These are phyloP conservation scores for Spongilla lacustris DNA, from an alignment of 37 sponge, comb jelly and placozoan genomes.

Conservation along the genomic window DNA sequence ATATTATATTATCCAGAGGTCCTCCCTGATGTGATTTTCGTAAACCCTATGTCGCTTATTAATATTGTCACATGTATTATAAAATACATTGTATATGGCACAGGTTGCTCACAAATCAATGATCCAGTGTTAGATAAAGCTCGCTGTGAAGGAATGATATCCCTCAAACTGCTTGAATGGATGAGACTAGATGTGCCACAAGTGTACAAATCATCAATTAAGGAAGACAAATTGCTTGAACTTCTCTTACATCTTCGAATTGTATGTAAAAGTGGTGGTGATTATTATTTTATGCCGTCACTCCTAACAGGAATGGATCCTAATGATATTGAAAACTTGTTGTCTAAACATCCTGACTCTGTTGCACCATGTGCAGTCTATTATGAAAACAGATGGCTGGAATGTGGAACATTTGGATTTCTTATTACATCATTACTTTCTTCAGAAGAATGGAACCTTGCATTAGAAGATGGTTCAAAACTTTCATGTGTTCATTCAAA, in stretches of 20 bases:
- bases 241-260: conserved; percentile 8
- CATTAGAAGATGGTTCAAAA: not conserved
- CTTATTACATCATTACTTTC: conserved; percentile 3
- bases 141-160: not conserved
- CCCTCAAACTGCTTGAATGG: not conserved
- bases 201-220: not conserved
- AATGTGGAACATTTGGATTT: conserved; percentile 10
- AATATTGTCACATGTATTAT: conserved; percentile 26
- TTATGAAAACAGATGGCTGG: conserved; percentile 5
- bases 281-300: conserved; percentile 24
- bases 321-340: not conserved
- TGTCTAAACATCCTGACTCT: not conserved
- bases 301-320: not conserved
- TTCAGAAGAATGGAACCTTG: conserved; percentile 9
- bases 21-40: conserved; percentile 18
- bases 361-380: not conserved
- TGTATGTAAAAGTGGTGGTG: conserved; percentile 8
- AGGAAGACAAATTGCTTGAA: not conserved
- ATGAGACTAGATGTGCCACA: not conserved
- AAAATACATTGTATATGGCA: not conserved
- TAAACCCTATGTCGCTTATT: conserved; percentile 12
- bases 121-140: not conserved
- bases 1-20: conserved; percentile 30
- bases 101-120: not conserved
- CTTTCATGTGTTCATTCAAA: conserved; percentile 20